These are phyloP conservation scores for Synergus japonicus DNA, from an alignment of 2,888 invertebrate genomes.

Conservation along the genomic window DNA sequence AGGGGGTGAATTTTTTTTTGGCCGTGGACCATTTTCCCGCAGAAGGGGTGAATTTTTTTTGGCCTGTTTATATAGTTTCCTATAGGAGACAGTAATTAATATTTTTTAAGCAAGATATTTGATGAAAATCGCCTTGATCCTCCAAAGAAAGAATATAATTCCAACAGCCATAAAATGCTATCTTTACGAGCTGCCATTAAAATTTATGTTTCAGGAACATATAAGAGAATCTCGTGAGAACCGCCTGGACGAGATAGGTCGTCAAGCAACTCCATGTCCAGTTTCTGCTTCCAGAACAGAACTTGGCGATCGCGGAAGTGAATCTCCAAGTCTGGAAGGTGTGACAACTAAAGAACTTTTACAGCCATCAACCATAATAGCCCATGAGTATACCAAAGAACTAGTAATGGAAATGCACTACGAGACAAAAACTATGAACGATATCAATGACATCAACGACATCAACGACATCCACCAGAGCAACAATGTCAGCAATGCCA, in stretches of 20 bases:
- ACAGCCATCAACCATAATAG: conserved; percentile 60
- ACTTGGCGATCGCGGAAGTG: conserved; percentile 67
- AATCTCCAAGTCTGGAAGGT: conserved; percentile 71
- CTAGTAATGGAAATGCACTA: conserved; percentile 69
- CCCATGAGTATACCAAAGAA: conserved; percentile 66
- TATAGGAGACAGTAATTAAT: too few species aligned
- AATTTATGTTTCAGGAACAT: conserved; percentile 80
- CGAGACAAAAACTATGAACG: conserved; percentile 65
- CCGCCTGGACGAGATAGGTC: conserved; percentile 84
- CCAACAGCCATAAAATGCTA: neutral
- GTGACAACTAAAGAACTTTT: conserved; percentile 70
- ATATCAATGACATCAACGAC: conserved; percentile 72
- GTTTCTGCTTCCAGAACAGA: conserved; percentile 67
- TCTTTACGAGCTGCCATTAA: conserved; percentile 34
- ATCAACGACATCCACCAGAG: conserved; percentile 75
- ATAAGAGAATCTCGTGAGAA: conserved; percentile 90
- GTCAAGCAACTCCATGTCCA: conserved; percentile 71
- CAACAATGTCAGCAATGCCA: conserved; percentile 75
- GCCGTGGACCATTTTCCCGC: too few species aligned
- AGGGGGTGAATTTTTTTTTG: too few species aligned
- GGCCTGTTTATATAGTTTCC: too few species aligned
- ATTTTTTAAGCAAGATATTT: neutral
- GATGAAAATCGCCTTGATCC: neutral
- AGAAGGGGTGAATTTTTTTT: too few species aligned
- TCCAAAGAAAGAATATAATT: neutral